Evolutionary conservation across 2,888 invertebrate genomes (phyloP), one percentile per base, ranked within the genome.

Genomic region (Scaeva pyrastri): DNA sequence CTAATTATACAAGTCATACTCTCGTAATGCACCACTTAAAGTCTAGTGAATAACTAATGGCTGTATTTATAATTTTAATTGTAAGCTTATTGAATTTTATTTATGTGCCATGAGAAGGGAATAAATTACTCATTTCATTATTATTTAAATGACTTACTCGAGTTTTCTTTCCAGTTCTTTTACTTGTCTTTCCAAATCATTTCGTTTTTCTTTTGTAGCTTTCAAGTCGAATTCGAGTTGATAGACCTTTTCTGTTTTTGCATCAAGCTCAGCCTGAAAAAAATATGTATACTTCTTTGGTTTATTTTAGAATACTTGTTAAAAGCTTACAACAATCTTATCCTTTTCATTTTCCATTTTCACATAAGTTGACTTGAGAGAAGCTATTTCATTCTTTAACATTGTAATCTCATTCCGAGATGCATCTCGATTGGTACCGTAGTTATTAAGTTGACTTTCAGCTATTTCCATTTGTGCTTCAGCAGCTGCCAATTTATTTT

Each of bases 301-400:
- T 31, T 39, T 48, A 16, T 8, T 60, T 7, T 26, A 43, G 45
- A 68, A 14, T 16, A 23, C n/a, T n/a, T 50, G 50, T 55, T 23
- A 19, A 39, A 2, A n/a, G 41, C 86, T 83, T 91, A 95, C 95
- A 92, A 94, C 88, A 79, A 95, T 91, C 55, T 93, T 93, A 91
- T 97, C 96, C 88, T 96, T 95, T 90, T 97, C 96, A 89, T 94
- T 94, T 90, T 97, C 96, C 64, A 96, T 91, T 85, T 94, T 93
- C 41, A 94, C 93, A 88, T 96, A 93, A 81, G 94, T 95, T 19
- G 94, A 93, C 88, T 95, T 95, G 88, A 96, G 92, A 76, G 94
- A 93, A 66, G 93, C 93, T 88, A 96, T 94, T 88, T 97, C 96
- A 89, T 93, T 94, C 88, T 94, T 95, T 76, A 96, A 91, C 80